Conservation (phyloP, 2,113 vertebrate species). For the Peromyscus leucopus region DNA sequence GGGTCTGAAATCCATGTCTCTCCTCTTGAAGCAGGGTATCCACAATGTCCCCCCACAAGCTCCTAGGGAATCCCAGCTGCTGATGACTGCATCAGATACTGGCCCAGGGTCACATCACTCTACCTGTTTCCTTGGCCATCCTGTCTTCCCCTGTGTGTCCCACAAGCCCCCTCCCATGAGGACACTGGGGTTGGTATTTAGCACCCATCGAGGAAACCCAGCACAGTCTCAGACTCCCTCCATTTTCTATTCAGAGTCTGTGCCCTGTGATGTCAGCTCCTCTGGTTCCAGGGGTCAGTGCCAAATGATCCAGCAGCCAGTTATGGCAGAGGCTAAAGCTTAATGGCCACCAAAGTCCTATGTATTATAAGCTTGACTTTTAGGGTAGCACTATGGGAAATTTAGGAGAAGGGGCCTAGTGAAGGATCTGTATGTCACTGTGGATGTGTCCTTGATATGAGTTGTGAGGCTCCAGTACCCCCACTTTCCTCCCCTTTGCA, state of each 20-base stretch:
- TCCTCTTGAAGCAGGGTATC: too few relatives aligned
- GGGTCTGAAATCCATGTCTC: not conserved
- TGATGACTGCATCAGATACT: not conserved
- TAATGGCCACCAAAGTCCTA: too few relatives aligned
- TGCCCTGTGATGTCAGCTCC: too few relatives aligned
- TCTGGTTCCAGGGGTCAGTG: not conserved
- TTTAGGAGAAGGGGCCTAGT: not conserved
- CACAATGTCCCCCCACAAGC: not conserved
- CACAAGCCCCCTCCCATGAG: not conserved
- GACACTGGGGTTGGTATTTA: not conserved
- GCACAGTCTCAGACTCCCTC: not conserved
- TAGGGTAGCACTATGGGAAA: rapidly evolving
- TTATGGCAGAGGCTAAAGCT: not conserved
- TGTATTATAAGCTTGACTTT: not conserved
- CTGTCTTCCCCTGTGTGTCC: not conserved
- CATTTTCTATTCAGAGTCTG: not conserved
- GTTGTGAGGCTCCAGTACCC: not conserved
- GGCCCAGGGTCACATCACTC: not conserved
- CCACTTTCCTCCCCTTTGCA: not conserved
- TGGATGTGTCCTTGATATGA: not conserved
- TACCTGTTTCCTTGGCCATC: not conserved
- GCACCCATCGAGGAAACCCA: not conserved
- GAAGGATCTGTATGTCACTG: not conserved
- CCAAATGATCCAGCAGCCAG: not conserved
- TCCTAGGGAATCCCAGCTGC: not conserved